Percentiles rank a stretch among this genome's conserved stretches.
Conservation (phyloP, 2,888 invertebrate genomes). For the Palloptera scutellata region DNA sequence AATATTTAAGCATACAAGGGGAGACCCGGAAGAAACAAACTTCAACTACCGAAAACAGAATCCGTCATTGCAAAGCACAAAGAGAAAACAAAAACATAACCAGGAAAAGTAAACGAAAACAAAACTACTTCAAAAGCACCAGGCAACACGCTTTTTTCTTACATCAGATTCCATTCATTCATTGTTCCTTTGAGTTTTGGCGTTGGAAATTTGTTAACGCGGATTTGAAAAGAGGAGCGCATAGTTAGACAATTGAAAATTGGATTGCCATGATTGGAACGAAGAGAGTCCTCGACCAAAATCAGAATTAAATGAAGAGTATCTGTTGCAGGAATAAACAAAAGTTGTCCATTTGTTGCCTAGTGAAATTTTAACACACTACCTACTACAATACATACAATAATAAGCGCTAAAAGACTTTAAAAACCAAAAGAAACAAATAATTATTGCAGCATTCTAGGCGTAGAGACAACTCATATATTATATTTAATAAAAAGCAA, state of each 20-base stretch:
- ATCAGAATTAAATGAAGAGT: no score
- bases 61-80: not conserved
- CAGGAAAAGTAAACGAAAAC: not conserved
- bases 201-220: no score
- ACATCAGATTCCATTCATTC: not conserved
- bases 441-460: slow-evolving; percentile 10
- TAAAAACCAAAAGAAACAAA: not conserved
- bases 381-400: no score
- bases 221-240: no score
- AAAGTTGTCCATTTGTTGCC: no score
- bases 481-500: not conserved
- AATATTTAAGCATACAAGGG: no score
- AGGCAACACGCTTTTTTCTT: not conserved
- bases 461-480: not conserved
- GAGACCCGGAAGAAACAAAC: not conserved
- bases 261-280: no score
- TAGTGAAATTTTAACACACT: no score
- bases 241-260: no score
- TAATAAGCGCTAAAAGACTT: slow-evolving; percentile 18
- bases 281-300: no score
- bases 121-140: not conserved
- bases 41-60: not conserved
- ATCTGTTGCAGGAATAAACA: no score
- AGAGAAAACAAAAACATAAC: not conserved
- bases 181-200: not conserved